Evolutionary conservation across 2,888 invertebrate species (phyloP), one percentile per base, ranked within the genome.

Genomic region (Ormyrus thymus): DNA sequence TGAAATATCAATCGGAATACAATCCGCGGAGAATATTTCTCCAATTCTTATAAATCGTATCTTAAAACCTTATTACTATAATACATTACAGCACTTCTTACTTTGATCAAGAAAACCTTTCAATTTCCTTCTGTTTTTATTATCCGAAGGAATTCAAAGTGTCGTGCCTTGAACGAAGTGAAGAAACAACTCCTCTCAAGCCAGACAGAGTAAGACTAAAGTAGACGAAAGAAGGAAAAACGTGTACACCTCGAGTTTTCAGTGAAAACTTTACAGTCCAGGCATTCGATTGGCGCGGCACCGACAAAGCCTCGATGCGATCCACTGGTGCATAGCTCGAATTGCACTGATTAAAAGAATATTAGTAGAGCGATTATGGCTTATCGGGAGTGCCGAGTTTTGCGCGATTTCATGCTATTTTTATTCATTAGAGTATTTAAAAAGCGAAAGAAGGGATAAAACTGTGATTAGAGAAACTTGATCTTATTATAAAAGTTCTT

Each of bases 281-380:
- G 66, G 65, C 53, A 70, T 75, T 51, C 61, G 48, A 59, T 62
- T 53, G 61, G 48, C 50, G 75, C 6, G 58, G 43, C 7, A 45
- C 76, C 76, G 76, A 76, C 79, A 76, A 79, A 79, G 79, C 13
- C 75, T 10, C 8, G 45, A 29, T 43, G 46, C 78, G 64, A 78
- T 66, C 62, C 74, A 65, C 46, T 43, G 62, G 58, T 64, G 76
- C 76, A 76, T 79, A 58, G 76, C 59, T 79, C 13, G 76, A 45
- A 79, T 79, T 79, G 76, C 64, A 11, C 72, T 79, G 79, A 79
- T 76, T 76, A 76, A 79, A 71, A 62, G 64, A 29, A 72, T 79
- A 68, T 76, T 58, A 68, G 55, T 13, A 6, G 11, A 73, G 50
- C 50, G 73, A 56, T 29, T 48, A 56, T 29, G 29, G 29, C 29